These are phyloP conservation scores for Paracanthobrama guichenoti DNA, from an alignment of 2,113 vertebrate genomes.

Conservation along the genomic window DNA sequence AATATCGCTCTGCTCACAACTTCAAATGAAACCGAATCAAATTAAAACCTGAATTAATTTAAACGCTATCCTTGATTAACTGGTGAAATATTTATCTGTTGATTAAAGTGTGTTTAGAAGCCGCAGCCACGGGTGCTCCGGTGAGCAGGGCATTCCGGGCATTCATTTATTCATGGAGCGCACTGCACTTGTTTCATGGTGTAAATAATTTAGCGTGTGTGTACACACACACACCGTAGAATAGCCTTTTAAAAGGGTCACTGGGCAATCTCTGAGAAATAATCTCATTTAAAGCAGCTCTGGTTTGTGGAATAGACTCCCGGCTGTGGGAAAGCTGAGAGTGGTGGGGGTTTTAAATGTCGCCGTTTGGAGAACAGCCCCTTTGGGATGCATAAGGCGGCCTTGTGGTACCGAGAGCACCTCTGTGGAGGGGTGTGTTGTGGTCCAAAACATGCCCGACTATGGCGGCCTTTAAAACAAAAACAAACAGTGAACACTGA, in stretches of 20 bases:
- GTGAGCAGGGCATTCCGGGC: conserved; percentile 55
- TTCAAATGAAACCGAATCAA: conserved; percentile 52
- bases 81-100: conserved; percentile 66
- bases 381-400: conserved; percentile 56
- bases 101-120: conserved; percentile 66
- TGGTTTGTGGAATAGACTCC: conserved; percentile 46
- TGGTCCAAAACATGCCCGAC: background rate
- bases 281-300: conserved; percentile 50
- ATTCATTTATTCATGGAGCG: conserved; percentile 70
- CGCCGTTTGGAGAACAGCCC: conserved; percentile 65
- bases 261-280: conserved; percentile 45
- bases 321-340: conserved; percentile 21
- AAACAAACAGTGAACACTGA: background rate
- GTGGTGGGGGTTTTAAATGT: conserved; percentile 40
- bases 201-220: conserved; percentile 68
- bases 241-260: conserved; percentile 54
- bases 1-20: conserved; percentile 32
- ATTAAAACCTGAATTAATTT: conserved; percentile 64
- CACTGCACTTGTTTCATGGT: conserved; percentile 61
- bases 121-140: conserved; percentile 34
- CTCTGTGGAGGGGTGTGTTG: conserved; percentile 22
- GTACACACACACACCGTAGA: conserved; percentile 63
- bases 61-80: conserved; percentile 62
- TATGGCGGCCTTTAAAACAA: background rate
- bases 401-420: background rate